These are phyloP conservation scores for Sebastes taczanowskii DNA, from an alignment of 2,797 vertebrate species.

Conservation along the genomic window DNA sequence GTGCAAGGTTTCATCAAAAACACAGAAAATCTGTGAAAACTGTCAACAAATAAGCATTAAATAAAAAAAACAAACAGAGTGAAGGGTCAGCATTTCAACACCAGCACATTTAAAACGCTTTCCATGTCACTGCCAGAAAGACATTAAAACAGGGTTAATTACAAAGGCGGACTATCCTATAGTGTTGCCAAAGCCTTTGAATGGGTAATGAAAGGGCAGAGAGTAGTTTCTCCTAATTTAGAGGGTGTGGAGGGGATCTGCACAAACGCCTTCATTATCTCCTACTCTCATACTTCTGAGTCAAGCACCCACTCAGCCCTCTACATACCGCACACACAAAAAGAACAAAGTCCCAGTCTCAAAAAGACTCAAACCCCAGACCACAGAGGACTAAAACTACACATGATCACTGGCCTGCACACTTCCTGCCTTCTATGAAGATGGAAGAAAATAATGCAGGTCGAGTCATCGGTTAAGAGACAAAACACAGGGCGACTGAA, in stretches of 20 bases:
- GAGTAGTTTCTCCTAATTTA: conserved; percentile 32
- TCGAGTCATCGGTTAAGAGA: conserved; percentile 24
- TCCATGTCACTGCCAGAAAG: background rate
- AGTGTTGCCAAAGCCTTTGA: conserved; percentile 43
- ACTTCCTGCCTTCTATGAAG: conserved; percentile 33
- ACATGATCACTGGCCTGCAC: conserved; percentile 32
- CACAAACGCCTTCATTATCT: conserved; percentile 57
- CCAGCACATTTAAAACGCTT: background rate
- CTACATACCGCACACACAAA: conserved; percentile 8
- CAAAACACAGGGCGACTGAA: conserved; percentile 39
- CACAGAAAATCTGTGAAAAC: background rate
- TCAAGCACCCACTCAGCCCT: conserved; percentile 40
- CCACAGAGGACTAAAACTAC: conserved; percentile 36
- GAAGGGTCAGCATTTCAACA: conserved; percentile 5
- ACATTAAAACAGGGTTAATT: conserved; percentile 14
- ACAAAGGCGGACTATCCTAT: background rate
- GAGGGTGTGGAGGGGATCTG: conserved; percentile 6
- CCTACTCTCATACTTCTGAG: conserved; percentile 34
- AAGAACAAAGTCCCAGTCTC: conserved; percentile 29
- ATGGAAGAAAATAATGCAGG: conserved; percentile 28
- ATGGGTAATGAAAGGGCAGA: conserved; percentile 55
- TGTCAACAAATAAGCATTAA: background rate
- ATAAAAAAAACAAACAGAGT: background rate
- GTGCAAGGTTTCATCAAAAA: background rate
- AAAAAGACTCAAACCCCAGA: conserved; percentile 47